A percentile compares a stretch with the other conserved stretches of the same genome.
These are phyloP conservation scores for Pseudococcus viburni DNA, from an alignment of 2,888 invertebrate species.

Conservation along the genomic window DNA sequence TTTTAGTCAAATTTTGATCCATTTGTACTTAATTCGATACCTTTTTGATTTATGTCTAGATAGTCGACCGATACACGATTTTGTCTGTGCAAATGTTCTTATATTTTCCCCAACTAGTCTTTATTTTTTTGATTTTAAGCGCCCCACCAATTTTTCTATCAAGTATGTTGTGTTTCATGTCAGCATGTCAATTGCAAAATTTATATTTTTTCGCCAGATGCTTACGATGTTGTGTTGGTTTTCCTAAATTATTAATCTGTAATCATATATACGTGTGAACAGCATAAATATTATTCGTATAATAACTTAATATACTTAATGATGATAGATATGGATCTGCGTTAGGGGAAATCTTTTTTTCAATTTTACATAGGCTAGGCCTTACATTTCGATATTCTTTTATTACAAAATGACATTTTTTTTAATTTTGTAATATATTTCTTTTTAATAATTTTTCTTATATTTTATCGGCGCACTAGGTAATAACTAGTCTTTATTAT, in stretches of 20 bases:
- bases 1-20: constrained; percentile 27
- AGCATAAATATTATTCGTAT: neutral
- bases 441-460: constrained; percentile 3
- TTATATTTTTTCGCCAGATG: neutral
- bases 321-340: neutral
- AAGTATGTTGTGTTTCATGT: neutral
- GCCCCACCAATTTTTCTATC: neutral
- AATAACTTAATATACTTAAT: constrained; percentile 13
- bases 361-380: constrained; percentile 10
- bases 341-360: constrained; percentile 1
- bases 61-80: neutral
- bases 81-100: neutral
- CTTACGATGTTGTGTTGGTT: constrained; percentile 16
- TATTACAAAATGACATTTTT: neutral
- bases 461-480: constrained; percentile 2
- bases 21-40: neutral
- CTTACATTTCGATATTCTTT: neutral
- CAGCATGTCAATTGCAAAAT: constrained; percentile 34
- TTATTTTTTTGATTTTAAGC: neutral
- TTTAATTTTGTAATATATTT: constrained; percentile 36
- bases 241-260: constrained; percentile 10
- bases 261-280: constrained; percentile 22
- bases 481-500: constrained; percentile 33
- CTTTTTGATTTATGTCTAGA: neutral
- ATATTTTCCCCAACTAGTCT: neutral